Conservation (phyloP, 2,797 vertebrate genomes). For the Microctenopoma lineatum region DNA sequence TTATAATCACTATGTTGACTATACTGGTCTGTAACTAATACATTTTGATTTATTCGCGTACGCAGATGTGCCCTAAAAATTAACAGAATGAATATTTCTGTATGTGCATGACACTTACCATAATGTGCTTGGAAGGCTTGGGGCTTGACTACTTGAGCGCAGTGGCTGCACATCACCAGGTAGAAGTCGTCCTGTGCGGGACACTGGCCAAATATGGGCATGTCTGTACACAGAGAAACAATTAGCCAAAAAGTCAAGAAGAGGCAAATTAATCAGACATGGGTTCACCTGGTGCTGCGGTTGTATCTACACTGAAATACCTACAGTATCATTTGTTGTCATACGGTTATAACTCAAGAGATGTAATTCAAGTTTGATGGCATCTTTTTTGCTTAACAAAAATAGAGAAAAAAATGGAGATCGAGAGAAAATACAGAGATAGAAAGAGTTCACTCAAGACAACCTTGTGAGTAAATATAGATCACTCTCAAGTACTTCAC, state of each 20-base stretch:
- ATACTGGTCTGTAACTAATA: slow-evolving; percentile 40
- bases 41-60: slow-evolving; percentile 13
- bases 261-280: slow-evolving; percentile 33
- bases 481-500: slow-evolving; percentile 22
- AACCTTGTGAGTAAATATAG: slow-evolving; percentile 3
- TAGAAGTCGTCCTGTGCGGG: slow-evolving; percentile 99
- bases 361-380: neutral
- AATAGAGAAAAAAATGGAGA: slow-evolving; percentile 7
- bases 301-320: slow-evolving; percentile 10
- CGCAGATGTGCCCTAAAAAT: neutral
- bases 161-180: slow-evolving; percentile 99
- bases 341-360: slow-evolving; percentile 6
- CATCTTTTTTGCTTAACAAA: neutral
- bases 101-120: slow-evolving; percentile 87
- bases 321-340: slow-evolving; percentile 15
- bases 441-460: neutral
- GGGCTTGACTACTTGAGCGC: slow-evolving; percentile 98
- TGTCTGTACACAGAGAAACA: slow-evolving; percentile 85
- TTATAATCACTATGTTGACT: slow-evolving; percentile 8
- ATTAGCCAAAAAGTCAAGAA: slow-evolving; percentile 43
- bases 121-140: slow-evolving; percentile 99
- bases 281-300: slow-evolving; percentile 25
- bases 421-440: neutral
- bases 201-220: slow-evolving; percentile 99
- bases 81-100: slow-evolving; percentile 25